Base-by-base conservation (phyloP, 1,140 invertebrate species). In the Camponotus floridanus region DNA sequence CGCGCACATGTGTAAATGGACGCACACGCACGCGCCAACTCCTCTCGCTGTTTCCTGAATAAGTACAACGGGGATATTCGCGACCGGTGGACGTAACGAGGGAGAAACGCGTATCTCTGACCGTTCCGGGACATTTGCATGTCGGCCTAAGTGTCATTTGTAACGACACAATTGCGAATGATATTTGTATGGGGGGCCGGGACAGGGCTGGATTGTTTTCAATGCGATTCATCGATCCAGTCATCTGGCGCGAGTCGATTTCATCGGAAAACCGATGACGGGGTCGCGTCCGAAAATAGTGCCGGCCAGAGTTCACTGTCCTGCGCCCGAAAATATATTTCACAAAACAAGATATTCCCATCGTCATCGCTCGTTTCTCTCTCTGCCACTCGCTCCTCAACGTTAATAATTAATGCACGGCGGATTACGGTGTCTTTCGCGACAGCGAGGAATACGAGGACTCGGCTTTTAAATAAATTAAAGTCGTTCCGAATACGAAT, bases 11-110 rank as follows among this genome's bases (percentile, higher is more conserved):
- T 42, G 39, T 15, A 31, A 3, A 6, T 8, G 6, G 71, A 83
- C 6, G 8, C 57, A 26, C 55, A 57, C 59, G 26, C 26, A 64
- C 61, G 11, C 8, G 45, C 4, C 76, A 39, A 36, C 33, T 59
- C 85, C 33, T 65, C 45, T 39, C 36, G 64, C 57, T 70, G 61
- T 36, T 86, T 89, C 84, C 88, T 86, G 78, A 5, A 15, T 26
- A 73, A 74, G 61, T 73, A 33, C 87, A 57, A 86, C 73, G 65
- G 87, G 67, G 61, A 88, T 90, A 90, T 78, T 68, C 68, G 87
- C 64, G 70, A 39, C 70, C 87, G 42, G 76, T 55, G 62, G 18
- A 78, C 45, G 42, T 31, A 31, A 42, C 59, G 36, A 18, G 51
- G 39, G 74, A 76, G 33, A 39, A 7, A 36, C 15, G 36, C 31